Conservation (phyloP, 1,140 invertebrate genomes). For the Lordiphosa clarofinis region DNA sequence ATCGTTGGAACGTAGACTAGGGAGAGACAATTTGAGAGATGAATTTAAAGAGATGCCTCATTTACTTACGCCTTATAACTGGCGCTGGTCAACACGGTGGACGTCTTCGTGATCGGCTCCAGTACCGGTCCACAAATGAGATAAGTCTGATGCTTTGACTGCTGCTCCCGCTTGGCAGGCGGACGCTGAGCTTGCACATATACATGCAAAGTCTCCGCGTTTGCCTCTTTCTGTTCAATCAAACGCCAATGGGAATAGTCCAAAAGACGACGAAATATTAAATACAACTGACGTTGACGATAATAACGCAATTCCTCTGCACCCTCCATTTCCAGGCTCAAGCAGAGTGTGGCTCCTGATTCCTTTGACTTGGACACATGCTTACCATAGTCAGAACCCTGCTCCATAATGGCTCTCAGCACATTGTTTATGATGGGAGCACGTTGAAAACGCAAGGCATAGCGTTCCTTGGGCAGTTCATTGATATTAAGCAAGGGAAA, state of each 20-base stretch:
- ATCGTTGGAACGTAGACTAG: slow-evolving; percentile 81
- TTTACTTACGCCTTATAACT: slow-evolving; percentile 46
- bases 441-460: slow-evolving; percentile 37
- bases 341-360: not conserved
- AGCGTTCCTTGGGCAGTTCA: slow-evolving; percentile 24
- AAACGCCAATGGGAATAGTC: slow-evolving; percentile 41
- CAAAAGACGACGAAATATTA: slow-evolving; percentile 34
- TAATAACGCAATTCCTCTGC: slow-evolving; percentile 37
- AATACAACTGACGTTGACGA: slow-evolving; percentile 32
- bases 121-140: slow-evolving; percentile 43
- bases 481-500: slow-evolving; percentile 23
- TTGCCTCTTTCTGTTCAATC: slow-evolving; percentile 6
- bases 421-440: slow-evolving; percentile 32
- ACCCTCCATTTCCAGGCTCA: slow-evolving; percentile 5
- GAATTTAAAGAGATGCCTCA: not conserved
- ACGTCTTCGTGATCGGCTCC: slow-evolving; percentile 34
- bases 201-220: slow-evolving; percentile 29
- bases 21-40: not conserved
- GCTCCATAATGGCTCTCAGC: slow-evolving; percentile 7
- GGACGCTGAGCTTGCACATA: slow-evolving; percentile 15
- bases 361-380: not conserved
- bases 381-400: slow-evolving; percentile 27
- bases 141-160: slow-evolving; percentile 3
- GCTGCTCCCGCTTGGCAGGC: not conserved
- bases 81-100: slow-evolving; percentile 13